These are phyloP conservation scores for Pogonocichla stellata DNA, from an alignment of 2,113 vertebrate species.

Conservation along the genomic window DNA sequence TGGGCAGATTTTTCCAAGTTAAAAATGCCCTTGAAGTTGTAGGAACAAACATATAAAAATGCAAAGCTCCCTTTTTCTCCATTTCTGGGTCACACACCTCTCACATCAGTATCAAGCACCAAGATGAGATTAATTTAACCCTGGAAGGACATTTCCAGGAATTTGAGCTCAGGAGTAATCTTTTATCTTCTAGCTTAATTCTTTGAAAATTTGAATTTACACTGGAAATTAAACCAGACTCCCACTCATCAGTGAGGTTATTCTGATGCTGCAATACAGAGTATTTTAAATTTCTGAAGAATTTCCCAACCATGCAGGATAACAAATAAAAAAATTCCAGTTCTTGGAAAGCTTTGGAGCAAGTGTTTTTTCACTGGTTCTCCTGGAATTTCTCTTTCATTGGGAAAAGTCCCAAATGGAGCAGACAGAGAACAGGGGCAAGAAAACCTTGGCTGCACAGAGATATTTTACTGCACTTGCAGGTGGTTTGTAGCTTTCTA, in stretches of 20 bases:
- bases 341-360: conserved; percentile 70
- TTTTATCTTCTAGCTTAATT: conserved; percentile 7
- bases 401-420: conserved; percentile 62
- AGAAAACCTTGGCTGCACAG: conserved; percentile 41
- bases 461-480: conserved; percentile 1
- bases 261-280: background rate
- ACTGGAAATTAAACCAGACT: background rate
- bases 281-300: background rate
- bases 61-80: background rate
- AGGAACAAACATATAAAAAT: background rate
- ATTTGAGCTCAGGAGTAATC: background rate
- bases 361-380: conserved; percentile 69
- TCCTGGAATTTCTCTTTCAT: conserved; percentile 58
- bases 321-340: conserved; percentile 47
- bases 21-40: background rate
- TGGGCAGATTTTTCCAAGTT: background rate
- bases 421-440: conserved; percentile 63
- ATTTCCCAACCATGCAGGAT: background rate
- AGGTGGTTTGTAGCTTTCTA: background rate
- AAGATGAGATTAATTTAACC: background rate
- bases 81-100: conserved; percentile 16
- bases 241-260: background rate
- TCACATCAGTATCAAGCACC: background rate
- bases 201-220: background rate
- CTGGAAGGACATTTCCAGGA: background rate